Evolutionary conservation across 1,140 invertebrate genomes (phyloP).

Genomic region (Anagrus nilaparvatae): DNA sequence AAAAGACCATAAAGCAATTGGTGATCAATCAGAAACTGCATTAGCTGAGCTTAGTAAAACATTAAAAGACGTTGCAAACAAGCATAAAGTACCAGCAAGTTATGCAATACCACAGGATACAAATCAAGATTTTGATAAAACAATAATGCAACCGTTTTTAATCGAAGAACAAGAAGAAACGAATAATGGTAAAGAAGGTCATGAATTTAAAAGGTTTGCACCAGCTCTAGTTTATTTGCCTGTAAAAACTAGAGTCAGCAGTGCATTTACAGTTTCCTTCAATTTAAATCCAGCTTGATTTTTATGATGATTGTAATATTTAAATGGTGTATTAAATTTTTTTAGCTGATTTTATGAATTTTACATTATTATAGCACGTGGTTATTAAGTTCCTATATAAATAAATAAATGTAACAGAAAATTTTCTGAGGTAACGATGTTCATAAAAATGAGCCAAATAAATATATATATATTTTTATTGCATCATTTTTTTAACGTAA

Average conservation of each 20-base stretch:
- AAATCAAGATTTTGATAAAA: conserved; percentile 34
- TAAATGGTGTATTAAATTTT: no score
- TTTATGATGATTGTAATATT: no score
- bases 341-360: no score
- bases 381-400: no score
- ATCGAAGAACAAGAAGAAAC: conserved; percentile 48
- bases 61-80: conserved; percentile 45
- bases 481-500: no score
- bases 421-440: no score
- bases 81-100: conserved; percentile 46
- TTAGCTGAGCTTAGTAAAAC: conserved; percentile 40
- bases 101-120: conserved; percentile 48
- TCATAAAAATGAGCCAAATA: no score
- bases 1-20: conserved; percentile 44
- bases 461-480: no score
- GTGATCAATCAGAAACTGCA: conserved; percentile 35
- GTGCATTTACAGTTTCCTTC: conserved; percentile 77
- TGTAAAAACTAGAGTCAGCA: conserved; percentile 70
- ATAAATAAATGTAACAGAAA: no score
- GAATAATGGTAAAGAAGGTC: not conserved
- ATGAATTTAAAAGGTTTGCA: conserved; percentile 49
- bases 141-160: conserved; percentile 78
- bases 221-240: conserved; percentile 87
- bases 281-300: conserved; percentile 79
- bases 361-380: no score